Evolutionary conservation across 2,888 invertebrate genomes (phyloP), one percentile per base, ranked within the genome.

Genomic region (Neoitamus cyanurus): DNA sequence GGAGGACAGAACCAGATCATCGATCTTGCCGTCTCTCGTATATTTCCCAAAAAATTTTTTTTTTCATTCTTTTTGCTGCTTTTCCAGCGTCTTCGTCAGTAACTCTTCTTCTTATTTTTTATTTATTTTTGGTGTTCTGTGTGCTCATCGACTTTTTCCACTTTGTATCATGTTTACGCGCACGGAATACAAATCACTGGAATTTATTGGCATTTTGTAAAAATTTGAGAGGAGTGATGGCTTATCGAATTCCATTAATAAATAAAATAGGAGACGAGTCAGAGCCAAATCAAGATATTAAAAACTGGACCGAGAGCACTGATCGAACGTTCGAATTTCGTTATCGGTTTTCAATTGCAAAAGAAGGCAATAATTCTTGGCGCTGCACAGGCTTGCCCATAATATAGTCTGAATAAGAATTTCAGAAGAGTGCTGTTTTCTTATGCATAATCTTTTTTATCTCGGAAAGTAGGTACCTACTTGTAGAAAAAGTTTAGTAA

Each of bases 1-100:
- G 25, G 80, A 80, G 31, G 80, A 80, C 80, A 80, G 30, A 48
- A 82, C 68, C 82, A 82, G 82, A 82, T 82, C 82, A 82, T 69
- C 69, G 82, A 82, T 82, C 68, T 69, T 82, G 36, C 25, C 69
- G 36, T 69, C 68, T 69, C 25, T 75, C 37, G 31, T 58, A 69
- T 69, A 69, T 36, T 82, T 36, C n/a, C 36, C 58, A 58, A 25
- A 58, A 20, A 58, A 20, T 20, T 58, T 11, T 1, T 78, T 78
- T 48, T 78, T 48, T 4, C 13, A 13, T n/a, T 42, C 28, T 13
- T 46, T 80, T 15, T 80, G 31, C 68, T 80, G n/a, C n/a, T n/a
- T 31, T 58, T 46, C 68, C 20, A 80, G 42, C 58, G 9, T 34
- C 58, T 68, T 80, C 25, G 25, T 34, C 25, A 13, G 34, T 80